phyloP scores from a whole-genome alignment of 2,797 vertebrate species.

The Astyanax mexicanus region DNA sequence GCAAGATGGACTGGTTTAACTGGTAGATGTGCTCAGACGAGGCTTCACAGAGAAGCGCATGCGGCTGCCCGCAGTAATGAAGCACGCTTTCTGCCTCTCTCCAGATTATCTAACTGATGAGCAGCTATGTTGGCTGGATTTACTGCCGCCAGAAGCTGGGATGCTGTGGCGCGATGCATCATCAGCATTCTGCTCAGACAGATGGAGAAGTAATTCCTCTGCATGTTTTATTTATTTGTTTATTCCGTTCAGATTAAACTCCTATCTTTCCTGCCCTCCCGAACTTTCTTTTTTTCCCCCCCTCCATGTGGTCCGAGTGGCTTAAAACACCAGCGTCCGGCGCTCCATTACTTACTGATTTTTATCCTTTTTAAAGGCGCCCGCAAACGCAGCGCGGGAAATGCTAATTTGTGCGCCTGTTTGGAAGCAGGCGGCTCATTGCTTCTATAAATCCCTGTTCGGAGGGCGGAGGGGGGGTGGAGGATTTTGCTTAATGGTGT shows the following conservation, averaged over 20 bases:
- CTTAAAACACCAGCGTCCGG: slow-evolving; percentile 54
- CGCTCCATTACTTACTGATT: slow-evolving; percentile 37
- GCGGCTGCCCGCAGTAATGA: background rate
- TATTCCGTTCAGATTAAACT: slow-evolving; percentile 56
- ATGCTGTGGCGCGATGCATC: background rate
- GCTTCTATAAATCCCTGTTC: slow-evolving; percentile 62
- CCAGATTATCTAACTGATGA: background rate
- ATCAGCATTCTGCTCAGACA: slow-evolving; percentile 60
- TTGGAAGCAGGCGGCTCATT: slow-evolving; percentile 60
- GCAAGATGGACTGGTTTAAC: too few species aligned
- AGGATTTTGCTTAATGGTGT: slow-evolving; percentile 54
- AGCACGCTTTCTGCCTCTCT: background rate
- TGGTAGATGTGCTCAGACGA: background rate
- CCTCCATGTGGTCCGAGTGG: slow-evolving; percentile 56
- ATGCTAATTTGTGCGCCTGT: slow-evolving; percentile 66
- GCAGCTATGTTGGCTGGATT: slow-evolving; percentile 9
- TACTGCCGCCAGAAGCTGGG: background rate
- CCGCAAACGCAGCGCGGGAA: slow-evolving; percentile 55
- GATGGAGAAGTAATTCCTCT: slow-evolving; percentile 64
- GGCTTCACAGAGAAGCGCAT: background rate
- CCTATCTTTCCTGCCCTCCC: slow-evolving; percentile 49
- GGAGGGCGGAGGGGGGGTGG: slow-evolving; percentile 45
- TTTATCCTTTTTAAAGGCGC: slow-evolving; percentile 60
- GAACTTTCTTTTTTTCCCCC: slow-evolving; percentile 33
- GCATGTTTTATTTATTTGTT: slow-evolving; percentile 59